Evolutionary conservation across 2,113 vertebrate genomes (phyloP).

Genomic region (Melanotaenia duboulayi): DNA sequence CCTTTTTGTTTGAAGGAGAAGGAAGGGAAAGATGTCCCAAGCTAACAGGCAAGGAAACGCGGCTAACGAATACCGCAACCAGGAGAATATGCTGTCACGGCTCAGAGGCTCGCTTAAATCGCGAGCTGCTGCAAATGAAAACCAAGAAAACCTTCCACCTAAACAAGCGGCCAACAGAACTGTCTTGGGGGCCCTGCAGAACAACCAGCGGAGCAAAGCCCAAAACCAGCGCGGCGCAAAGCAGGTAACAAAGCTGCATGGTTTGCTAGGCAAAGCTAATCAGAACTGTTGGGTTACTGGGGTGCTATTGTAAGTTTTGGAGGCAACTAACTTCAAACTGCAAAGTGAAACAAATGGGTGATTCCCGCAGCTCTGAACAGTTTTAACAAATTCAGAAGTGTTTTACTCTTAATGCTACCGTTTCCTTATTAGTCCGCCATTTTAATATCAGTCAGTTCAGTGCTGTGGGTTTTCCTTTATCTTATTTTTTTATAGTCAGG

Average conservation of each 20-base stretch:
- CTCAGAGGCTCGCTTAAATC: conserved; percentile 60
- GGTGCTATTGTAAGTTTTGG: conserved; percentile 4
- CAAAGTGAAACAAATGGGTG: neutral
- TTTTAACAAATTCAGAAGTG: neutral
- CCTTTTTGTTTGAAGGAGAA: conserved; percentile 9
- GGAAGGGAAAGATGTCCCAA: conserved; percentile 69
- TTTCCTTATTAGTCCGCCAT: conserved; percentile 40
- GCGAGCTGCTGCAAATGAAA: conserved; percentile 73
- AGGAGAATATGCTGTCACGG: conserved; percentile 74
- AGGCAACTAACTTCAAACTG: neutral
- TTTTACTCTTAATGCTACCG: fast-evolving
- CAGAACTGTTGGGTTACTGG: neutral
- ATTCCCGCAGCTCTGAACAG: too few relatives aligned
- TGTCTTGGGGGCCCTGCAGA: conserved; percentile 85
- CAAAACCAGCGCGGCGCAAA: conserved; percentile 72
- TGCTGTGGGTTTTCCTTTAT: neutral
- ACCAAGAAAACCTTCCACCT: conserved; percentile 89
- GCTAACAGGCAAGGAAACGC: conserved; percentile 63
- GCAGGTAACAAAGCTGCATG: conserved; percentile 47
- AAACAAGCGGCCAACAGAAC: conserved; percentile 76
- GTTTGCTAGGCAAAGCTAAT: neutral
- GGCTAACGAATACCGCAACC: conserved; percentile 58
- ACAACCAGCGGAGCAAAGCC: conserved; percentile 67
- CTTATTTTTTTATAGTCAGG: too few relatives aligned
- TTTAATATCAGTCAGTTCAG: conserved; percentile 14